phyloP scores from a whole-genome alignment of 2,888 invertebrate genomes.

The Ophion obscuratus region DNA sequence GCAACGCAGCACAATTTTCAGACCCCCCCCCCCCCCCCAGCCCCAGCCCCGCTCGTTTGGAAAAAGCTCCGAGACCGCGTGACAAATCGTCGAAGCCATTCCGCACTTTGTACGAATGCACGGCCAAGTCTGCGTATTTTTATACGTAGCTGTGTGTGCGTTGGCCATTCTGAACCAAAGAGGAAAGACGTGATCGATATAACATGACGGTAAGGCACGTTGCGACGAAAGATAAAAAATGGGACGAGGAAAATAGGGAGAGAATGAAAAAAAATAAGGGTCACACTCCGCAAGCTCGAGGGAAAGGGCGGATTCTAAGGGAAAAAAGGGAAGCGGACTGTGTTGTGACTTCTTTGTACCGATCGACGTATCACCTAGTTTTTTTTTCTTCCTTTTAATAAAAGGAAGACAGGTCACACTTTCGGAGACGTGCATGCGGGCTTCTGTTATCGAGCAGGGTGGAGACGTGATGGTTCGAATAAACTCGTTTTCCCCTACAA shows the following conservation, averaged over 20 bases:
- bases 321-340: too few species aligned
- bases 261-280: conserved; percentile 17
- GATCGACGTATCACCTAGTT: too few species aligned
- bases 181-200: conserved; percentile 50
- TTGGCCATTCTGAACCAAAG: conserved; percentile 20
- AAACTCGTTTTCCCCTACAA: too few species aligned
- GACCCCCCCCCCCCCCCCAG: conserved; percentile 43
- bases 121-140: conserved; percentile 37
- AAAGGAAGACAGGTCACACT: too few species aligned
- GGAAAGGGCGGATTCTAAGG: too few species aligned
- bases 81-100: conserved; percentile 74
- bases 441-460: too few species aligned
- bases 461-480: too few species aligned
- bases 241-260: conserved; percentile 2
- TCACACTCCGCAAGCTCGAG: too few species aligned
- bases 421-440: too few species aligned
- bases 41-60: conserved; percentile 21
- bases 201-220: conserved; percentile 32
- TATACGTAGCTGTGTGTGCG: conserved; percentile 16
- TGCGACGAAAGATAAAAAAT: conserved; percentile 30
- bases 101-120: conserved; percentile 57
- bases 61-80: conserved; percentile 67
- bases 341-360: too few species aligned
- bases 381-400: too few species aligned
- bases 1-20: conserved; percentile 51